These are phyloP conservation scores for Nephrotoma guestfalica DNA, from an alignment of 2,888 invertebrate species.

Conservation along the genomic window DNA sequence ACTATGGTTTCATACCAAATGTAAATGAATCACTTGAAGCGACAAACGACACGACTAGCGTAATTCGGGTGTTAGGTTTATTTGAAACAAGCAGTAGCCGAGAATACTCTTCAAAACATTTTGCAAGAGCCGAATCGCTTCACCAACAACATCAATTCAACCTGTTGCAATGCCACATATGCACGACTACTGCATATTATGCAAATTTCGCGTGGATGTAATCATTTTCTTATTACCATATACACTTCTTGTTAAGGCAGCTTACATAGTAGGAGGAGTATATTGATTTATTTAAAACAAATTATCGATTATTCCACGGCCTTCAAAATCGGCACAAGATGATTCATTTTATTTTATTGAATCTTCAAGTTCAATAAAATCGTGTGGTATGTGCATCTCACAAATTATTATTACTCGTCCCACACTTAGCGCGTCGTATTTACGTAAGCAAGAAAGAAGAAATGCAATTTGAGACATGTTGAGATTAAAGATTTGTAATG, in stretches of 20 bases:
- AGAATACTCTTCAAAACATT: too few species aligned
- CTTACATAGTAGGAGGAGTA: neutral
- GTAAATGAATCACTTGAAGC: too few species aligned
- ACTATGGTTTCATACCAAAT: too few species aligned
- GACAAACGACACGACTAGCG: too few species aligned
- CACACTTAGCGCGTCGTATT: neutral
- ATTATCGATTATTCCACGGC: neutral
- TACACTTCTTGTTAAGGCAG: neutral
- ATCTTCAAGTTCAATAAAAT: neutral
- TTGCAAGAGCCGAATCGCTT: too few species aligned
- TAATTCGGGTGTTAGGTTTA: too few species aligned
- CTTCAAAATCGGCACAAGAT: neutral
- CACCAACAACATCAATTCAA: too few species aligned
- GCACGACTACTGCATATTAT: neutral
- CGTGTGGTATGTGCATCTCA: neutral
- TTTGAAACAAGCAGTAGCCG: too few species aligned
- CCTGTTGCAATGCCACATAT: neutral
- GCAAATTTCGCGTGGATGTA: neutral
- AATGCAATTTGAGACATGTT: neutral
- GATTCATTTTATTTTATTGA: neutral
- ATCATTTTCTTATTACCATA: neutral
- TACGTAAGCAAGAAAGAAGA: neutral
- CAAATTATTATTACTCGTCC: too few species aligned
- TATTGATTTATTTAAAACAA: neutral
- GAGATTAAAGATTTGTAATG: neutral